Evolutionary conservation across 2,888 invertebrate genomes (phyloP), one percentile per base, ranked within the genome.

Genomic region (Miltochrista miniata): DNA sequence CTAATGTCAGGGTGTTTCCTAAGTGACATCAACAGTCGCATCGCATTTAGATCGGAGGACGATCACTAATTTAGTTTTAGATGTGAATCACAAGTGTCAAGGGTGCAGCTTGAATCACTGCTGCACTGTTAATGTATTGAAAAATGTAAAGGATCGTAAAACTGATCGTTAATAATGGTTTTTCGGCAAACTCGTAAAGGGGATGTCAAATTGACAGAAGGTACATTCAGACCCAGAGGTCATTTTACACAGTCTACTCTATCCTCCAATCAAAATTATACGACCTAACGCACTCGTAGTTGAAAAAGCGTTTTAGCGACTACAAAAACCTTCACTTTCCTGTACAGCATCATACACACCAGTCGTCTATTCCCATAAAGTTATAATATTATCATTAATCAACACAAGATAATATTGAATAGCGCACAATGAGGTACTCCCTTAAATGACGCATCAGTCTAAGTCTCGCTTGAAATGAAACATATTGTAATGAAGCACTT

Each of bases 1-100:
- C 47, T 24, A 37, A 40, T 38, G 40, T 53, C 48, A 48, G 45
- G 41, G 52, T 48, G 45, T 48, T 48, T 53, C 45, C 45, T 48
- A 44, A 45, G 48, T 48, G 40, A 48, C 41, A 53, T 38, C 33
- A 53, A 48, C 48, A 53, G 18, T 45, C 15, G 33, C 48, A 45
- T 48, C 41, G 45, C 7, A 37, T 45, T 34, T 45, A 53, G 45
- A 45, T 45, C 24, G 31, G 36, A 53, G 36, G 45, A 41, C 45
- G 34, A n/a, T 31, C 13, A 33, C 12, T 34, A 37, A 48, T 13
- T 15, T 29, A 44, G 12, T 35, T 49, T 49, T 44, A 44, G 44
- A 44, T 30, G 1, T 44, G 15, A 39, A 29, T 44, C 44, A 49
- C n/a, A n/a, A 38, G 33, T 44, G 37, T 42, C 24, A 8, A 43